Base-by-base conservation (phyloP, 2,113 vertebrate species). In the Gyps fulvus region DNA sequence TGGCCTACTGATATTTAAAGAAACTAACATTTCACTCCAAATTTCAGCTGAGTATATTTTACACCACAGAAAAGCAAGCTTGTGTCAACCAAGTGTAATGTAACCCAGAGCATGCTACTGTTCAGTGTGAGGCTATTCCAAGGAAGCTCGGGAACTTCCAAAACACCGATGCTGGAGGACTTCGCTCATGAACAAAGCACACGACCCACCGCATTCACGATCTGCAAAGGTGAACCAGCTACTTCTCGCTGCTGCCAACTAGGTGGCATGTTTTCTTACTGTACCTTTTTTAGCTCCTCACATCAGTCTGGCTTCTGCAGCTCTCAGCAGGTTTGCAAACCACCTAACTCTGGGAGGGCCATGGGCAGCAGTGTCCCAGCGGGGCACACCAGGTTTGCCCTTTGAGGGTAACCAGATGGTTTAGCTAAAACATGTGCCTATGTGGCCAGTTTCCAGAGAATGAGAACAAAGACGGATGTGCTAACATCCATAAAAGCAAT, bases 401-500 rank as follows among this genome's bases (percentile, higher is more conserved):
- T 50, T 14, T 31, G 8, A 36, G 27, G 54, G 21, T 32, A 58
- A 69, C 13, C 27, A 79, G 38, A 11, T 31, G 32, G n/a, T 67
- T 50, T 71, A 36, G 31, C 29, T 16, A 34, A 83, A 65, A 45
- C 31, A 3, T 2, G 32, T n/a, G 22, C 32, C 45, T 71, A 62
- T 40, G 47, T 8, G 45, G 22, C 45, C 40, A 45, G 18, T 63
- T 57, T 42, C 69, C n/a, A 25, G 94, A 81, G 96, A 89, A 92
- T 38, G 29, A 32, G 81, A 69, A 42, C 92, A 49, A 16, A 72
- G 80, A 38, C 27, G 31, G 36, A 7, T 25, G 43, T 66, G 45
- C 73, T 55, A 71, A 23, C 57, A 36, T 29, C 88, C 93, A 90
- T 88, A 83, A 80, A 94, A 95, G 43, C 93, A 89, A 90, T 40